phyloP scores from a whole-genome alignment of 2,113 vertebrate genomes.

The Scortum barcoo region DNA sequence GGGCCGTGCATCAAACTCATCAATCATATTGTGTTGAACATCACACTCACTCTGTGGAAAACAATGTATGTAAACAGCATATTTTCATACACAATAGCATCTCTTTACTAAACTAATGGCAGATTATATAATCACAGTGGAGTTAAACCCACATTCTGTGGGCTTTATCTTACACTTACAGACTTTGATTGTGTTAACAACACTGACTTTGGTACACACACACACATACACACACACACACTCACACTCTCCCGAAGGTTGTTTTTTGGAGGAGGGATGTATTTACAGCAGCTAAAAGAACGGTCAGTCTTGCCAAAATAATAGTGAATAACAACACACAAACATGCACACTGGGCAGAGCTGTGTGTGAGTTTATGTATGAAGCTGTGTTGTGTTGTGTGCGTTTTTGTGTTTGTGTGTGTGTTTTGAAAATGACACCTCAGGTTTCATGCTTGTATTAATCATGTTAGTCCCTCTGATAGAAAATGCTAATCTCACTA shows the following conservation, averaged over 20 bases:
- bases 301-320: slow-evolving; percentile 30
- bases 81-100: slow-evolving; percentile 10
- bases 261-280: slow-evolving; percentile 13
- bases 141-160: slow-evolving; percentile 34
- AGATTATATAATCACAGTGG: slow-evolving; percentile 21
- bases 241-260: slow-evolving; percentile 28
- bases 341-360: not conserved
- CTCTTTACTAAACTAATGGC: not conserved
- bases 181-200: not conserved
- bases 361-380: slow-evolving; percentile 1
- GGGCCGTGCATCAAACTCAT: not conserved
- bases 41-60: not conserved
- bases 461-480: slow-evolving; percentile 38
- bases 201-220: slow-evolving; percentile 14
- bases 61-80: not conserved
- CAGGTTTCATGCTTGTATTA: slow-evolving; percentile 37
- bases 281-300: slow-evolving; percentile 46
- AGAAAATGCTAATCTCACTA: slow-evolving; percentile 38
- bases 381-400: not conserved
- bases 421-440: not conserved
- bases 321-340: slow-evolving; percentile 28
- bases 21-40: slow-evolving; percentile 3
- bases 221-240: not conserved
- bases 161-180: slow-evolving; percentile 30
- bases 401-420: not conserved